These are phyloP conservation scores for Drosophila subpulchrella DNA, from an alignment of 1,140 invertebrate species.

Conservation along the genomic window DNA sequence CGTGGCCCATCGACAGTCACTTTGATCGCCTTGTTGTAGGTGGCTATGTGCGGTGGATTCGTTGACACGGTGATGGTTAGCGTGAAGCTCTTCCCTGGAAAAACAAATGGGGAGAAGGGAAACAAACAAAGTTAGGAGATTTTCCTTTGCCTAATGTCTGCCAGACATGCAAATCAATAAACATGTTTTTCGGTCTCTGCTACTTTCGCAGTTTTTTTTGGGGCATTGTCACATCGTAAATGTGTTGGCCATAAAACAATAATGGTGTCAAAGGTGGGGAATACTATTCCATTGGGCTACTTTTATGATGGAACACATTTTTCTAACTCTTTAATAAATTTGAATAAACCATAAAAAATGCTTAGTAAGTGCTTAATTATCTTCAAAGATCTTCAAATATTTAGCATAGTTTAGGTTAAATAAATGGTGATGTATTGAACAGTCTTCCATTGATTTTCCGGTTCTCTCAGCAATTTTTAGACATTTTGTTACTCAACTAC, in stretches of 20 bases:
- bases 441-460: no score
- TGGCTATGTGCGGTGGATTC: constrained; percentile 97
- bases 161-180: constrained; percentile 41
- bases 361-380: no score
- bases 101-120: constrained; percentile 1
- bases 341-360: no score
- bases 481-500: no score
- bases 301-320: not conserved
- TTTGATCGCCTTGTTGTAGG: constrained; percentile 99
- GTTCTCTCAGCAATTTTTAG: no score
- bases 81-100: constrained; percentile 98
- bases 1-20: constrained; percentile 99
- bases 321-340: not conserved
- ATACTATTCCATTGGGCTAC: not conserved
- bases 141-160: constrained; percentile 23
- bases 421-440: no score
- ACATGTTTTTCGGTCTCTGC: constrained; percentile 18
- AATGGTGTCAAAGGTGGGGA: constrained; percentile 4
- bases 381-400: no score
- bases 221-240: constrained; percentile 75
- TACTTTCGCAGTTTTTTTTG: constrained; percentile 18
- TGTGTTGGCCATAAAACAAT: constrained; percentile 29
- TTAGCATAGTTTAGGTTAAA: no score
- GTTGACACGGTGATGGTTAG: constrained; percentile 97
- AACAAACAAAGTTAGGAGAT: constrained; percentile 59